Base-by-base conservation (phyloP, 2,113 vertebrate species). In the Benthochromis sp. region DNA sequence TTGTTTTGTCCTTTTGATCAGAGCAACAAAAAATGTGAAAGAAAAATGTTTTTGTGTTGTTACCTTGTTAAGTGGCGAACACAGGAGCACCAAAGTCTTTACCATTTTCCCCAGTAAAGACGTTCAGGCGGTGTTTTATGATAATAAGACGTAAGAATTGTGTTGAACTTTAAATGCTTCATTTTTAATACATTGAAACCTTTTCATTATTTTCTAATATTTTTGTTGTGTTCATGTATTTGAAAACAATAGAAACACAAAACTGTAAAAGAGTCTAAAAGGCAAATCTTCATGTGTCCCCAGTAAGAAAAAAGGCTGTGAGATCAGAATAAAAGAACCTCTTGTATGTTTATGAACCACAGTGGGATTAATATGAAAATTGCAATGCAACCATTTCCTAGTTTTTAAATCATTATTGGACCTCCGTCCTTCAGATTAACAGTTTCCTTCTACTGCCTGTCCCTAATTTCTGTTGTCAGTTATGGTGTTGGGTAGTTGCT, bases 311-410 rank as follows among this genome's bases (percentile, higher is more conserved):
- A 52, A 78, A 78, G 14, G 9, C 27, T 13, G 14, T 76, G 16
- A 50, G 27, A 31, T 76, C 0, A 27, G 0, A 73, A 73, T 73
- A 73, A 73, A 73, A 45, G 13, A 45, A 73, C 1, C 4, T 29
- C 40, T 73, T 73, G 21, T 73, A 73, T 45, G 69, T 73, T 73
- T 73, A 27, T 73, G 40, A 73, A 73, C 24, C 5, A 73, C 66
- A 45, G 38, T 73, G 38, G n/a, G 3, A 10, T 73, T 73, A 27
- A 45, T 73, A 10, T 45, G 69, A 1, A 78, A 7, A 10, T 3
- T 76, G 24, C 45, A 76, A 12, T 19, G 14, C 16, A 76, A 16
- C 16, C 9, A 78, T 11, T 19, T 78, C 24, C 6, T 47, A 29
- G 1, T 76, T 76, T 47, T 76, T 9, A 29, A 1, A 9, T 47